These are phyloP conservation scores for Oostethus manadensis DNA, from an alignment of 2,113 vertebrate species.

Conservation along the genomic window DNA sequence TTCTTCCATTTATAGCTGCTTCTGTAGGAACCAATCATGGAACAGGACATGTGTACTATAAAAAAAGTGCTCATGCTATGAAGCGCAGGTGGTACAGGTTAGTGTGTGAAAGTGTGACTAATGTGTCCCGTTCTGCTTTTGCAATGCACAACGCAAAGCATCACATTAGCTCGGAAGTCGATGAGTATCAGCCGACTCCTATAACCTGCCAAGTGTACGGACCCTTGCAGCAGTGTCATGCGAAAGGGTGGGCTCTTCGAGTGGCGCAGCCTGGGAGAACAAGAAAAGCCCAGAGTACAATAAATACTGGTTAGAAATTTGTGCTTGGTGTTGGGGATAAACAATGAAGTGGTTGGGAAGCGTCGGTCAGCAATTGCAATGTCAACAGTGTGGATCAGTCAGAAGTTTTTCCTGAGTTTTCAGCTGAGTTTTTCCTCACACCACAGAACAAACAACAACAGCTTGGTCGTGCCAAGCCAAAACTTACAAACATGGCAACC, in stretches of 20 bases:
- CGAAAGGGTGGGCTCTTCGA: not conserved
- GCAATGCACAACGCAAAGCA: constrained; percentile 8
- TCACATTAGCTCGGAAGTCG: not conserved
- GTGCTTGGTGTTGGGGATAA: not conserved
- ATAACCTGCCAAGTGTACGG: not conserved
- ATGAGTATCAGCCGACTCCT: constrained; percentile 29
- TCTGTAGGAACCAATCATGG: constrained; percentile 20
- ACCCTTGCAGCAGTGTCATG: not conserved
- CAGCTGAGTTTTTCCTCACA: not conserved
- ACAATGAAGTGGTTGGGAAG: constrained; percentile 9
- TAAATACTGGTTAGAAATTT: constrained; percentile 5
- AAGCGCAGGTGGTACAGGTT: constrained; percentile 30
- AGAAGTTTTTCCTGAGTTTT: not conserved
- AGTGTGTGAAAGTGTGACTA: constrained; percentile 28
- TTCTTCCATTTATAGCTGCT: constrained; percentile 45
- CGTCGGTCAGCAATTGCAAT: not conserved
- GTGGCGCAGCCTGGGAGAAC: constrained; percentile 8
- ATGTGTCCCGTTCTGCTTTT: constrained; percentile 10
- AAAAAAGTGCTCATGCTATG: constrained; percentile 13
- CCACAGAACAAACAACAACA: not conserved
- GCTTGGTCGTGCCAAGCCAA: not conserved
- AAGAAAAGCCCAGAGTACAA: constrained; percentile 13
- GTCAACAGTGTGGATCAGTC: not conserved
- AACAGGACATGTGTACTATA: constrained; percentile 22
- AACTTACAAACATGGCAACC: constrained; percentile 7